Base-by-base conservation (phyloP, 2,113 vertebrate genomes). In the Gasterosteus aculeatus region DNA sequence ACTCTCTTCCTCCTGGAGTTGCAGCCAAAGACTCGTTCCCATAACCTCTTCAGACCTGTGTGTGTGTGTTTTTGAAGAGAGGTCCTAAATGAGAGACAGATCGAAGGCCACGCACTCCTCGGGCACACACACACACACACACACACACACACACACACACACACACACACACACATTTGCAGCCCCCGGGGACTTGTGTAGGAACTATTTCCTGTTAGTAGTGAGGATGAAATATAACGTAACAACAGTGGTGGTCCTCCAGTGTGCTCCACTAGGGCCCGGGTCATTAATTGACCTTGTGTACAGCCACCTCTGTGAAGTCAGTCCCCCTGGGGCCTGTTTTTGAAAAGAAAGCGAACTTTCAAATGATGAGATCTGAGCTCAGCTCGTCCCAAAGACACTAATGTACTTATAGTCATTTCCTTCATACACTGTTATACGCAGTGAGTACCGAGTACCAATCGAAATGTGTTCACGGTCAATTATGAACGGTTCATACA, bases 171-270 rank as follows among this genome's bases (percentile, higher is more conserved):
- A 66, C 80, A 44, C 60, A 76, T 15, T 26, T 78, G 82, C 77
- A 81, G 71, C 83, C 79, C 59, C 59, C 5, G 18, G 77, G 87
- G 82, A 82, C 69, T 73, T 77, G 31, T 82, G 62, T 58, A 15
- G 51, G 74, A 85, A 69, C 80, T 85, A 88, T 89, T 92, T 92
- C 85, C 87, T 91, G 83, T 91, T 91, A 89, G 84, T 81, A 58
- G 69, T 80, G 72, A 70, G 69, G 73, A 80, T 81, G 77, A 82
- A 85, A 69, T 70, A 74, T 84, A 77, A 87, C 7, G 65, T 86
- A 80, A 82, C 68, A 49, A 41, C 67, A 60, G 68, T 35, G 60
- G 78, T 72, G 78, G 82, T 73, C 87, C 84, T 87, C 89, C 87
- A 89, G 80, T 87, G 87, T 82, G 83, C 79, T 82, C 63, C 35